phyloP scores from a whole-genome alignment of 1,140 invertebrate genomes.

The Atta colombica region DNA sequence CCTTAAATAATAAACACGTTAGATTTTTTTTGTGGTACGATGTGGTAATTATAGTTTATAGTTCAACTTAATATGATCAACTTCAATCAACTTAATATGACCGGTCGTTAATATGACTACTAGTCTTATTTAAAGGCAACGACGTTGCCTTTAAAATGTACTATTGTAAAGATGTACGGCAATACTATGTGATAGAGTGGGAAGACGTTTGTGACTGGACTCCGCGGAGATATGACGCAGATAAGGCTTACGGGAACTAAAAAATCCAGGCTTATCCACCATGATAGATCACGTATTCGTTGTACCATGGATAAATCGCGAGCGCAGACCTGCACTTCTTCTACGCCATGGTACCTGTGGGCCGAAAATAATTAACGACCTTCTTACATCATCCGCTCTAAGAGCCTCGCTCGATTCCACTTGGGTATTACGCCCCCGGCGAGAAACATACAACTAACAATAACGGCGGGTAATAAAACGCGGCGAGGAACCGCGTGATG shows the following conservation, averaged over 20 bases:
- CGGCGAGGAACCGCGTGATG: constrained; percentile 44
- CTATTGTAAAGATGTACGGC: background rate
- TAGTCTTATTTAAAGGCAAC: background rate
- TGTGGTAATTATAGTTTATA: constrained; percentile 1
- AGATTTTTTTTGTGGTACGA: background rate
- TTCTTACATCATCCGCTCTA: constrained; percentile 59
- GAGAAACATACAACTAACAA: constrained; percentile 61
- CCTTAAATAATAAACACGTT: background rate
- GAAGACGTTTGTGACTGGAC: constrained; percentile 20
- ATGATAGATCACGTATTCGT: constrained; percentile 76
- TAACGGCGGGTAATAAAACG: constrained; percentile 62
- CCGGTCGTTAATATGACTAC: background rate
- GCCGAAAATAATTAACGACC: constrained; percentile 67
- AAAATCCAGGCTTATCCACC: constrained; percentile 66
- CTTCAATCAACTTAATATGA: too few relatives aligned
- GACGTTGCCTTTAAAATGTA: background rate
- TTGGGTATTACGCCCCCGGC: constrained; percentile 45
- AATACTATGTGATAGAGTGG: background rate
- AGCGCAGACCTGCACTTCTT: constrained; percentile 42
- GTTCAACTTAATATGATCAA: background rate
- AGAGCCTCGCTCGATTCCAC: constrained; percentile 51
- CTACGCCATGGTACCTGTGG: constrained; percentile 42
- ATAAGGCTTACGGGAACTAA: constrained; percentile 71
- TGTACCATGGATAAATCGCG: constrained; percentile 70
- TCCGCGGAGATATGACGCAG: constrained; percentile 24